These are phyloP conservation scores for Vultur gryphus DNA, from an alignment of 2,797 vertebrate genomes.

Conservation along the genomic window DNA sequence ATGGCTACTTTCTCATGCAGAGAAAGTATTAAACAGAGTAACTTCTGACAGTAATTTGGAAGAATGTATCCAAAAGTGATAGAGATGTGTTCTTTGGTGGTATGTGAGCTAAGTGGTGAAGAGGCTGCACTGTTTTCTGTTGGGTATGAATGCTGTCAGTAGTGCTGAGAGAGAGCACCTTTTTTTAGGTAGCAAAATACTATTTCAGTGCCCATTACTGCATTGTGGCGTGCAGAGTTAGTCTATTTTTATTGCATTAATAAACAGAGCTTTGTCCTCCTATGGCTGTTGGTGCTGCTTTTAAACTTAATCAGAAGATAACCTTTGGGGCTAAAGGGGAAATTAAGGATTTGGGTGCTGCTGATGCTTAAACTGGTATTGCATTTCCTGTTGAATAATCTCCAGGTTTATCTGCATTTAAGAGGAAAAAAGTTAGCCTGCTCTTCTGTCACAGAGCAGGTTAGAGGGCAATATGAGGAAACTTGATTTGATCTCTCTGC, in stretches of 20 bases:
- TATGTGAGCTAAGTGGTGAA: background rate
- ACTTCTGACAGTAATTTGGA: background rate
- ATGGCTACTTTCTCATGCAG: background rate
- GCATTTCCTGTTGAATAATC: background rate
- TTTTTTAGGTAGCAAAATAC: background rate
- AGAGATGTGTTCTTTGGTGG: background rate
- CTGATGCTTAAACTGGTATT: background rate
- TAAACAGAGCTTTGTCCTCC: background rate
- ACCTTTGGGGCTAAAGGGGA: background rate
- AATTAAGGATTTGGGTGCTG: background rate
- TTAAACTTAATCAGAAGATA: background rate
- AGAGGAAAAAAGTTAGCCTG: background rate
- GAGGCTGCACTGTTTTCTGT: background rate
- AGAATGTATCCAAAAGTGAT: background rate
- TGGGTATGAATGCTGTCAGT: background rate
- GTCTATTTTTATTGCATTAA: background rate
- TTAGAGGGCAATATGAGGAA: background rate
- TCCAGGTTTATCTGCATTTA: background rate
- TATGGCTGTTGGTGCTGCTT: background rate
- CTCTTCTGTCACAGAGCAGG: background rate
- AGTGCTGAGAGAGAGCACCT: background rate
- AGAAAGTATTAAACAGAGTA: background rate
- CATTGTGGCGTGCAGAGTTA: background rate
- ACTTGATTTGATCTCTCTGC: background rate
- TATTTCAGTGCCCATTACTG: background rate